Conservation (phyloP, 2,113 vertebrate genomes). For the Microcebus tavaratra region DNA sequence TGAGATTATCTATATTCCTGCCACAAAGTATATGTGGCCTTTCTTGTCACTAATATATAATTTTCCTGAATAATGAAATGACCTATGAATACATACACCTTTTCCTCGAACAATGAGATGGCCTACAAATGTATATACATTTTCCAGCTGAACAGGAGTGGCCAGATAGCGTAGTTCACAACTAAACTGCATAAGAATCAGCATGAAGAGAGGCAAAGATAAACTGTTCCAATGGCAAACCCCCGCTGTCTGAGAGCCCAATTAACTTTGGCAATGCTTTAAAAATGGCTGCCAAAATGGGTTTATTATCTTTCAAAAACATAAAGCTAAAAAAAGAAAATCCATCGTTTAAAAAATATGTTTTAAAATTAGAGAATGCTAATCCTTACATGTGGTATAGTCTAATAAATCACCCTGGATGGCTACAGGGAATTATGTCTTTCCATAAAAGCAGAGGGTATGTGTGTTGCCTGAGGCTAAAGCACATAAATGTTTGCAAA, state of each 20-base stretch:
- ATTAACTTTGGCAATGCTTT: conserved; percentile 32
- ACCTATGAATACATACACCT: not conserved
- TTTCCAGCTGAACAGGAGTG: not conserved
- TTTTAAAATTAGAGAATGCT: conserved; percentile 53
- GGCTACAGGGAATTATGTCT: not conserved
- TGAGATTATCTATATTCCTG: not conserved
- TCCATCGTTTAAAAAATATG: conserved; percentile 39
- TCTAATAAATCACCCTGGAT: not conserved
- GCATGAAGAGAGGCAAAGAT: conserved; percentile 9
- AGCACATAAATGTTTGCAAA: conserved; percentile 54
- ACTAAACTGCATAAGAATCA: not conserved
- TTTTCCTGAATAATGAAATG: conserved; percentile 36
- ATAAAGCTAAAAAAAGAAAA: not conserved
- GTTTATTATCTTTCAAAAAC: conserved; percentile 55
- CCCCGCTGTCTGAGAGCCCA: not conserved
- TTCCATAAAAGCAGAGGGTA: not conserved
- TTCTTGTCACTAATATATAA: not conserved
- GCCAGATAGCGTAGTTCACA: not conserved
- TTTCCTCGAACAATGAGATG: conserved; percentile 17
- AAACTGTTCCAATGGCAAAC: not conserved
- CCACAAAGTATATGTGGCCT: not conserved
- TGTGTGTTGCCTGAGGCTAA: conserved; percentile 35
- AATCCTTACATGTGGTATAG: not conserved
- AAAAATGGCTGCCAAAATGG: conserved; percentile 27
- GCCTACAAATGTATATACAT: not conserved